phyloP scores from a whole-genome alignment of 2,888 invertebrate genomes.

The Lepidochrysops patricia region DNA sequence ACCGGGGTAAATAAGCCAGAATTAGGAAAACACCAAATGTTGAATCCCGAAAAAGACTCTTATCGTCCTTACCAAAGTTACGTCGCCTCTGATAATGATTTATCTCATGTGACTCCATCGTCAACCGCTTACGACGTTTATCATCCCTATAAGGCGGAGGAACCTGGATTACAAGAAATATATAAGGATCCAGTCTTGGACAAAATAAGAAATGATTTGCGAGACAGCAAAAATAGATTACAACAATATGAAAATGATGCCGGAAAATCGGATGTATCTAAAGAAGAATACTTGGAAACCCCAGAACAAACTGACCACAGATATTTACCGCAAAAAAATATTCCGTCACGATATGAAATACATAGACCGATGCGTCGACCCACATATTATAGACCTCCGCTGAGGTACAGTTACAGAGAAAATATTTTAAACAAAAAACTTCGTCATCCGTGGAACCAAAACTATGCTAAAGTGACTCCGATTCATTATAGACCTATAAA shows the following conservation, averaged over 20 bases:
- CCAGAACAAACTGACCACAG: conserved; percentile 50
- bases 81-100: conserved; percentile 34
- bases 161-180: conserved; percentile 47
- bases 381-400: conserved; percentile 45
- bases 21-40: conserved; percentile 49
- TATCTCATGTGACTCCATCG: conserved; percentile 35
- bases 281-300: conserved; percentile 54
- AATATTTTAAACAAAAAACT: conserved; percentile 50
- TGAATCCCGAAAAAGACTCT: conserved; percentile 34
- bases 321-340: conserved; percentile 49
- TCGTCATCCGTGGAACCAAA: conserved; percentile 59
- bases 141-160: conserved; percentile 60
- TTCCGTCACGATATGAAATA: conserved; percentile 49
- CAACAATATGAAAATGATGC: conserved; percentile 51
- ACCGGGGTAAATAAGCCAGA: conserved; percentile 40
- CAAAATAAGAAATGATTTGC: conserved; percentile 50
- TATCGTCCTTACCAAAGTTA: conserved; percentile 46
- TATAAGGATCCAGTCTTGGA: conserved; percentile 52
- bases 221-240: conserved; percentile 42
- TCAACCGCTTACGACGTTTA: conserved; percentile 52
- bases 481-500: conserved; percentile 57
- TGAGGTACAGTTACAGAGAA: conserved; percentile 37
- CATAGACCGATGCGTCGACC: conserved; percentile 54
- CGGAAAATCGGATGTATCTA: conserved; percentile 43
- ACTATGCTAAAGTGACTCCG: conserved; percentile 57